Evolutionary conservation across 2,797 vertebrate genomes (phyloP).

Genomic region (Tiaroga cobitis): DNA sequence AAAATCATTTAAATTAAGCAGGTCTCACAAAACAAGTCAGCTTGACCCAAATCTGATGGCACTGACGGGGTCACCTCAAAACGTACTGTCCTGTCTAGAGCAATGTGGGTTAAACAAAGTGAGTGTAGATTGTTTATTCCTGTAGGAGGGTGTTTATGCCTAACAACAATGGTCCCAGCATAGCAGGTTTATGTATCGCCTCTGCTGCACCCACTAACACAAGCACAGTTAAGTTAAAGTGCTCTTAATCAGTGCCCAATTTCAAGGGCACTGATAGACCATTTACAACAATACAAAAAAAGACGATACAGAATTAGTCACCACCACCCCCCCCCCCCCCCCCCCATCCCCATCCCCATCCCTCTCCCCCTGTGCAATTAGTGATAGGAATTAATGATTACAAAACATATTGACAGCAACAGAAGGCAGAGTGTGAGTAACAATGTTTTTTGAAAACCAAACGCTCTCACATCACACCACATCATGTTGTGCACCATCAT

Average conservation of each 20-base stretch:
- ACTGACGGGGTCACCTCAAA: conserved; percentile 24
- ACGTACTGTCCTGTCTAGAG: conserved; percentile 28
- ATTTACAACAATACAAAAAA: conserved; percentile 46
- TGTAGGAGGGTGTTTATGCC: conserved; percentile 48
- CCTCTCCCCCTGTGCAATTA: conserved; percentile 61
- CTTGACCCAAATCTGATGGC: conserved; percentile 9
- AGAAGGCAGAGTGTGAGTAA: conserved; percentile 49
- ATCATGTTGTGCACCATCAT: conserved; percentile 47
- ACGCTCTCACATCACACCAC: conserved; percentile 48
- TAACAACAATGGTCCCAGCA: conserved; percentile 63
- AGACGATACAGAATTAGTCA: conserved; percentile 35
- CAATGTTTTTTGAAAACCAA: conserved; percentile 56
- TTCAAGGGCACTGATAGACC: conserved; percentile 39
- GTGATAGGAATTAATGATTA: conserved; percentile 63
- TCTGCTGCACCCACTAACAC: conserved; percentile 59
- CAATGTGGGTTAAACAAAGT: conserved; percentile 44
- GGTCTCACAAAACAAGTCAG: conserved; percentile 17
- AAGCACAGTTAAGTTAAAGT: conserved; percentile 61
- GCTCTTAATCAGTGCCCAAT: conserved; percentile 52
- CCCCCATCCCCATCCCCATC: no score
- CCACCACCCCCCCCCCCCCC: not conserved
- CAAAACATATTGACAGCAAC: conserved; percentile 54
- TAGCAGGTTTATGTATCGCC: conserved; percentile 56
- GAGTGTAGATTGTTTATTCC: conserved; percentile 37
- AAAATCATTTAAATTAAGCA: conserved; percentile 26